A percentile compares a stretch with the other conserved stretches of the same genome.
These are phyloP conservation scores for Omphaloscelis lunosa DNA, from an alignment of 2,888 invertebrate genomes.

Conservation along the genomic window DNA sequence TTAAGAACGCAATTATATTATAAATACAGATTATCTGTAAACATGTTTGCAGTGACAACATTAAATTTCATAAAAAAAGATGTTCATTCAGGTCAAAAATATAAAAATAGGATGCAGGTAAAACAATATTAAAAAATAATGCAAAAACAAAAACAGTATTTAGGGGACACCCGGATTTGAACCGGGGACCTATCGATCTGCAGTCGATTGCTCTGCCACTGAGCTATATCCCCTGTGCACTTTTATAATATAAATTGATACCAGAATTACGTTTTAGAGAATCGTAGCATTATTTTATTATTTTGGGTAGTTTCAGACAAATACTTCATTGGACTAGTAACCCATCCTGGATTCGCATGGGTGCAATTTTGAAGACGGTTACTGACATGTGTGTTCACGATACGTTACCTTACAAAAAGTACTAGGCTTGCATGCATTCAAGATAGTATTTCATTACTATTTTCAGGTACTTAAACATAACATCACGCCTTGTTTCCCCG, in stretches of 20 bases:
- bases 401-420: too few species aligned
- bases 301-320: neutral
- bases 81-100: neutral
- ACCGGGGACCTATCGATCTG: constrained; percentile 90
- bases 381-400: too few species aligned
- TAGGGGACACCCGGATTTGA: constrained; percentile 89
- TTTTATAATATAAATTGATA: neutral
- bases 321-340: neutral
- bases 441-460: too few species aligned
- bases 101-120: neutral
- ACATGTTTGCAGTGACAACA: too few species aligned
- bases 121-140: neutral
- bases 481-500: too few species aligned
- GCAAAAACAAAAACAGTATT: neutral
- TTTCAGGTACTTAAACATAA: too few species aligned
- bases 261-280: neutral
- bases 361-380: too few species aligned
- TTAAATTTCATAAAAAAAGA: neutral
- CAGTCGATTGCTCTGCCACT: constrained; percentile 90
- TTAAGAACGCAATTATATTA: too few species aligned
- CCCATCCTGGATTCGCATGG: too few species aligned
- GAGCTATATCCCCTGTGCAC: constrained; percentile 82
- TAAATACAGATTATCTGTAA: too few species aligned
- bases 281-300: neutral
- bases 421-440: too few species aligned